Percentiles rank a stretch among this genome's conserved stretches.
Conservation (phyloP, 2,797 vertebrate genomes). For the Scarus forsteni region DNA sequence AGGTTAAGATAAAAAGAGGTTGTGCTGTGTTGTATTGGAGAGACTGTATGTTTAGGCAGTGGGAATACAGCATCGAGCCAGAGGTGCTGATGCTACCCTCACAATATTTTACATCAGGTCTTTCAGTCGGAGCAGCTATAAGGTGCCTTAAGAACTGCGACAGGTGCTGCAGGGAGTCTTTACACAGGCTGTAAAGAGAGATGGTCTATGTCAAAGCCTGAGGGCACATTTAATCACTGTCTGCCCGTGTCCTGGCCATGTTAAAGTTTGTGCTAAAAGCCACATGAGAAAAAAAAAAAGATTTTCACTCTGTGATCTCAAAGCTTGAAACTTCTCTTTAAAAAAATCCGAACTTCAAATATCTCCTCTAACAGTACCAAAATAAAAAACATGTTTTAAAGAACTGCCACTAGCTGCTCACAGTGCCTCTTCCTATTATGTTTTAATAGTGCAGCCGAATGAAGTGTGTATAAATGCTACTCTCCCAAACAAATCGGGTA, state of each 20-base stretch:
- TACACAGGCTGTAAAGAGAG: constrained; percentile 1
- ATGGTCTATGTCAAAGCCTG: constrained; percentile 23
- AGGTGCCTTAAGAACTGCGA: constrained; percentile 40
- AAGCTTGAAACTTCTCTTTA: background rate
- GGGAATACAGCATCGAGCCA: constrained; percentile 27
- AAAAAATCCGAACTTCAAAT: constrained; percentile 4
- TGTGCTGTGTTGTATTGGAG: background rate
- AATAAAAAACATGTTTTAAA: constrained; percentile 9
- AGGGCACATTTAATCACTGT: constrained; percentile 21
- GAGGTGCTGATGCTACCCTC: constrained; percentile 39
- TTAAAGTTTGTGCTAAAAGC: constrained; percentile 25
- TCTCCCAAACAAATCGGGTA: constrained; percentile 45
- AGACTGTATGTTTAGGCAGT: background rate
- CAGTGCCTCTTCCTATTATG: constrained; percentile 24
- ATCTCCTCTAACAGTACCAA: background rate
- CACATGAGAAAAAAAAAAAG: constrained; percentile 22
- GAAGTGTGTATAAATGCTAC: constrained; percentile 24
- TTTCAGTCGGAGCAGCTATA: constrained; percentile 33
- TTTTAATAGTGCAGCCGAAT: constrained; percentile 29
- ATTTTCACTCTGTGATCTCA: constrained; percentile 10
- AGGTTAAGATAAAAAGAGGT: too few species aligned
- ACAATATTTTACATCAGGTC: constrained; percentile 39
- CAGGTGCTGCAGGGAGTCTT: constrained; percentile 6
- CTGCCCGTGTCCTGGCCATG: constrained; percentile 15
- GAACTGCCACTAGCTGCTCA: constrained; percentile 3